phyloP scores from a whole-genome alignment of 2,888 invertebrate species.

The Pterostichus niger region DNA sequence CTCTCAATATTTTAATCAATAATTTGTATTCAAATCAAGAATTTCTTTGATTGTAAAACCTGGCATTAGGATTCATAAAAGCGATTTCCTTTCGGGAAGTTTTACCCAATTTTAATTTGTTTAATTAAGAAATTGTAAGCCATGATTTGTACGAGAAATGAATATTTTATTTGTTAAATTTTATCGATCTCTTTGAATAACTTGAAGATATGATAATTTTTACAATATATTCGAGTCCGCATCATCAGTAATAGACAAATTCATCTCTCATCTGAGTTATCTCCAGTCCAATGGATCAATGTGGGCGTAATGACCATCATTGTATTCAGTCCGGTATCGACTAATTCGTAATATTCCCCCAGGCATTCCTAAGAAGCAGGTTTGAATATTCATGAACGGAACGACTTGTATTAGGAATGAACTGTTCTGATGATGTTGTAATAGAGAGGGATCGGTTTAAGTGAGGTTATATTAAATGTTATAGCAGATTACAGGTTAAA shows the following conservation, averaged over 20 bases:
- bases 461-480: conserved; percentile 16
- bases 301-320: conserved; percentile 36
- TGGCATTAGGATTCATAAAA: conserved; percentile 4
- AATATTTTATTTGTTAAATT: conserved; percentile 22
- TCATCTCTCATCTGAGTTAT: conserved; percentile 26
- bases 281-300: neutral
- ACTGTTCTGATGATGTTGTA: conserved; percentile 48
- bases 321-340: conserved; percentile 48
- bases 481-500: neutral
- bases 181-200: neutral
- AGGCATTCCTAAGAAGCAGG: conserved; percentile 39
- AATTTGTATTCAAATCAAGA: conserved; percentile 13
- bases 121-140: conserved; percentile 20
- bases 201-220: conserved; percentile 1
- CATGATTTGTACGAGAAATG: conserved; percentile 12
- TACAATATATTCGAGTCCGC: neutral
- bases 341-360: conserved; percentile 44
- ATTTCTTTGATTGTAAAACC: conserved; percentile 23
- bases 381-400: conserved; percentile 44
- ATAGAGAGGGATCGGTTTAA: conserved; percentile 40
- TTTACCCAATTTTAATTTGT: conserved; percentile 31
- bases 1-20: neutral
- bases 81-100: conserved; percentile 19
- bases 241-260: conserved; percentile 4
- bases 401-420: conserved; percentile 39